Evolutionary conservation across 2,797 vertebrate genomes (phyloP).

Genomic region (Tympanoctomys barrerae): DNA sequence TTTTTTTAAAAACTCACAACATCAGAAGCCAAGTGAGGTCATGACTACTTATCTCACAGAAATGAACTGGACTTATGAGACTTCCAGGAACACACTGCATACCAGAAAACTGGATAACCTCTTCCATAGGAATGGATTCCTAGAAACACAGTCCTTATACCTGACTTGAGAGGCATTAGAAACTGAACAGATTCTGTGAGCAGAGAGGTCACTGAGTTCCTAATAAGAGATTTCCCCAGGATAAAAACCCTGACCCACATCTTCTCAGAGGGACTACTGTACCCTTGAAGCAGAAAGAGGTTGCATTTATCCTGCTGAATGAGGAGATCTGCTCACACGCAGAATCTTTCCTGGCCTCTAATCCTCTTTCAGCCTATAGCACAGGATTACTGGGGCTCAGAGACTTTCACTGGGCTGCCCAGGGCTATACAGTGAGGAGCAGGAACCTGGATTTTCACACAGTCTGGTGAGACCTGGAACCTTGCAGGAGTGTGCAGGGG

Average conservation of each 20-base stretch:
- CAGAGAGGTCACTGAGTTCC: too few relatives aligned
- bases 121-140: not conserved
- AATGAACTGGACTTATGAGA: not conserved
- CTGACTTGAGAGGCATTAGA: not conserved
- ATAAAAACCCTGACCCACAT: too few relatives aligned
- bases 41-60: not conserved
- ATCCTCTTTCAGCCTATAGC: too few relatives aligned
- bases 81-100: not conserved
- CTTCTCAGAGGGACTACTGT: not conserved
- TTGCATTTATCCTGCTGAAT: too few relatives aligned
- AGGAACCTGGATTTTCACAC: not conserved
- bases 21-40: not conserved
- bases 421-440: not conserved
- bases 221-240: not conserved
- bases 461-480: not conserved
- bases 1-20: not conserved
- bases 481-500: not conserved
- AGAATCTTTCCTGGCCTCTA: not conserved
- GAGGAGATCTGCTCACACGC: not conserved
- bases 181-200: not conserved
- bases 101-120: not conserved
- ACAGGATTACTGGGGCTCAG: too few relatives aligned
- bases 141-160: not conserved
- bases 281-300: not conserved
- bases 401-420: not conserved